Conservation (phyloP, 1,140 invertebrate species). For the Euura saliciscinereae region DNA sequence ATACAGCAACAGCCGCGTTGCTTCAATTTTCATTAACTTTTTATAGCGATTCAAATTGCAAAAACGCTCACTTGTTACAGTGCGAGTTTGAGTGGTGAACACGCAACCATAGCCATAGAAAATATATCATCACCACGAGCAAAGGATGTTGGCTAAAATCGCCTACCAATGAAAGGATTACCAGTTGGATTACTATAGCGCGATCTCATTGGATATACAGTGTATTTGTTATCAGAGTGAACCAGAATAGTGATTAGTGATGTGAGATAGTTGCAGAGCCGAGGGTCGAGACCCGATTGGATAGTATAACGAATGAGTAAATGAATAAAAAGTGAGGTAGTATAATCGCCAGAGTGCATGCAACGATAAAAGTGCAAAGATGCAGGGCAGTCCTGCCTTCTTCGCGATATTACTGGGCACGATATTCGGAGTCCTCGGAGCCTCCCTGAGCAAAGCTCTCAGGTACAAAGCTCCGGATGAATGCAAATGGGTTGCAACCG, state of each 20-base stretch:
- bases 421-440: slow-evolving; percentile 71
- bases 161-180: slow-evolving; percentile 6
- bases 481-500: slow-evolving; percentile 78
- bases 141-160: not conserved
- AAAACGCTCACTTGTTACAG: not conserved
- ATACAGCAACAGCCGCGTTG: slow-evolving; percentile 16
- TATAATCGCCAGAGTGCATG: slow-evolving; percentile 7
- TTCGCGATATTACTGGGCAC: slow-evolving; percentile 68
- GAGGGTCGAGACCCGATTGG: slow-evolving; percentile 30
- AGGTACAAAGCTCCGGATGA: slow-evolving; percentile 84
- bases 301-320: not conserved
- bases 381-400: slow-evolving; percentile 57
- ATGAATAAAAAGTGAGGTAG: not conserved
- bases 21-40: not conserved
- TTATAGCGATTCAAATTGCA: not conserved
- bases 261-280: slow-evolving; percentile 35
- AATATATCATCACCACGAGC: too few relatives aligned
- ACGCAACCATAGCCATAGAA: not conserved
- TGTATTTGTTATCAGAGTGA: not conserved
- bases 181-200: slow-evolving; percentile 9
- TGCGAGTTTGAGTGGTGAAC: not conserved
- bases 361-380: slow-evolving; percentile 34
- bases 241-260: slow-evolving; percentile 24
- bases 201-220: not conserved
- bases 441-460: slow-evolving; percentile 71